These are phyloP conservation scores for Hanleya hanleyi DNA, from an alignment of 2,888 invertebrate genomes.

Conservation along the genomic window DNA sequence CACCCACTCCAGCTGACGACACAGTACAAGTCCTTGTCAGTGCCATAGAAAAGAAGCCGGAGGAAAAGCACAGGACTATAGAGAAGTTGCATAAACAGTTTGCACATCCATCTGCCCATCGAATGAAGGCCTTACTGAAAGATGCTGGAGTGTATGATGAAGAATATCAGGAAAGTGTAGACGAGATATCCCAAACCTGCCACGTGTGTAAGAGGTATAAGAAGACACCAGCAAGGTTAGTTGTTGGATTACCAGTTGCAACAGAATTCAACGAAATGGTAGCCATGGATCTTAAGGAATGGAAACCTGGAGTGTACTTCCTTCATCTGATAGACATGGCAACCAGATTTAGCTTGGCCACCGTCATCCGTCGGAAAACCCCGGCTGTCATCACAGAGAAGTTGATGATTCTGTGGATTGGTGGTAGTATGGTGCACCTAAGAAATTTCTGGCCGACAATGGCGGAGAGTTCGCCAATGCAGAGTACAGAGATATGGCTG, in stretches of 20 bases:
- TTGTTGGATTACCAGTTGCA: constrained; percentile 17
- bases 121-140: constrained; percentile 28
- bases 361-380: constrained; percentile 8
- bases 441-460: constrained; percentile 14
- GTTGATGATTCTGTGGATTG: constrained; percentile 15
- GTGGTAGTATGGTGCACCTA: constrained; percentile 8
- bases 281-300: constrained; percentile 38
- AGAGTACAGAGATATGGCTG: constrained; percentile 5
- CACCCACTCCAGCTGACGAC: neutral
- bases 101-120: constrained; percentile 38
- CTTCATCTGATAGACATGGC: constrained; percentile 19
- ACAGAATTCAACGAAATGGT: constrained; percentile 33
- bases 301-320: constrained; percentile 13
- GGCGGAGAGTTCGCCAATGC: constrained; percentile 17
- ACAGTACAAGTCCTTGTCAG: neutral
- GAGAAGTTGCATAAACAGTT: constrained; percentile 41
- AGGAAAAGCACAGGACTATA: constrained; percentile 13
- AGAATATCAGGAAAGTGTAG: constrained; percentile 16
- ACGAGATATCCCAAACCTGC: constrained; percentile 22
- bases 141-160: constrained; percentile 24
- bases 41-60: constrained; percentile 4
- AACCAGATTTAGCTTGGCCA: constrained; percentile 9
- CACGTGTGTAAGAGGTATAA: constrained; percentile 15
- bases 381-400: constrained; percentile 8
- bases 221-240: constrained; percentile 13